Base-by-base conservation (phyloP, 2,797 vertebrate genomes). In the Hozukius guyotensis region DNA sequence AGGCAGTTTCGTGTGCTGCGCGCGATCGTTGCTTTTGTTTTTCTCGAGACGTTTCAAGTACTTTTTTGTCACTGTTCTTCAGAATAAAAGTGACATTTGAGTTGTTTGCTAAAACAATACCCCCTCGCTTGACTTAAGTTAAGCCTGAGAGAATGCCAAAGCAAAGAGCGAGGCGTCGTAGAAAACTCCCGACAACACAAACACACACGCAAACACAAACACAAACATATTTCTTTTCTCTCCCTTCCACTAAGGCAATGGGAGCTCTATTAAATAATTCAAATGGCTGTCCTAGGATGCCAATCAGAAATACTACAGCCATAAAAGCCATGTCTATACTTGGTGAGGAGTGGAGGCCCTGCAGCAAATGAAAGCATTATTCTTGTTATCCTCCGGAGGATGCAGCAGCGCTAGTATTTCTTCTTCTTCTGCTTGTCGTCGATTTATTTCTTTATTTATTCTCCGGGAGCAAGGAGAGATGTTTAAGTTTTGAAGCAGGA, bases 301-400 rank as follows among this genome's bases (percentile, higher is more conserved):
- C 95, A 95, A 95, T 96, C 95, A 96, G 95, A 96, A 95, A 96
- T 96, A 96, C 95, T 95, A 94, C 93, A 87, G 90, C 94, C 93
- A 95, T 96, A 96, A 96, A 96, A 95, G 93, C 88, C 78, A 59
- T 86, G 93, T 95, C 93, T 95, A 87, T 94, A 91, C 93, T 92
- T 72, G 83, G 87, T 87, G 91, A 90, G 77, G 91, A 91, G 90
- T 85, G 87, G 83, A 94, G 93, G 90, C 92, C 93, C 87, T 69
- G 91, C 90, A 93, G 94, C 91, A 95, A 95, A 95, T 95, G 89
- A 95, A 94, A 93, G 92, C 94, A 95, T 96, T 95, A 95, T 95
- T 95, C 94, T 95, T 95, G 90, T 94, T 94, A 93, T 94, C 93
- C 95, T 95, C 93, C 6, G 72, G 93, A 94, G 93, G 91, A 92